phyloP scores from a whole-genome alignment of 2,888 invertebrate genomes.

The Cerastis leucographa region DNA sequence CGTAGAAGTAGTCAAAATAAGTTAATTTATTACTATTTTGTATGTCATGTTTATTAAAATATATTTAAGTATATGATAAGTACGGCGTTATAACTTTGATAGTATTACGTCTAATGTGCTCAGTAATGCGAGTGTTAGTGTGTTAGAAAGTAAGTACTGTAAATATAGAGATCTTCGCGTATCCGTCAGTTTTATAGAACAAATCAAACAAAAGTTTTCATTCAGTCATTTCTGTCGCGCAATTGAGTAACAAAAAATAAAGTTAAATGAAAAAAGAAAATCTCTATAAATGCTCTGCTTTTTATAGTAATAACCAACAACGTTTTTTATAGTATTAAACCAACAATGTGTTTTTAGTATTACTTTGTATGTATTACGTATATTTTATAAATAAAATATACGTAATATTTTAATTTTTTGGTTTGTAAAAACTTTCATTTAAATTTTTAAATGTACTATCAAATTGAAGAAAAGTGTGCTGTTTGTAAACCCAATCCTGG shows the following conservation, averaged over 20 bases:
- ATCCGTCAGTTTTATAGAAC: not conserved
- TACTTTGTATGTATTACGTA: too few relatives aligned
- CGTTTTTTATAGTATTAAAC: not conserved
- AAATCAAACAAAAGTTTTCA: not conserved
- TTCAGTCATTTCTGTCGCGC: not conserved
- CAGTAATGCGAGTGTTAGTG: not conserved
- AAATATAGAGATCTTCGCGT: not conserved
- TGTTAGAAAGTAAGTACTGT: not conserved
- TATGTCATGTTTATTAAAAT: not conserved
- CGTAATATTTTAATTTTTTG: too few relatives aligned
- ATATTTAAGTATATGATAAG: not conserved
- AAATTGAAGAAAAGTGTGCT: too few relatives aligned
- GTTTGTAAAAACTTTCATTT: too few relatives aligned
- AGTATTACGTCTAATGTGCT: not conserved
- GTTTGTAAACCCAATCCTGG: too few relatives aligned
- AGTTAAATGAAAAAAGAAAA: not conserved
- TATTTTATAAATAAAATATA: too few relatives aligned
- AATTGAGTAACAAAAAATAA: not conserved
- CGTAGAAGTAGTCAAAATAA: not conserved
- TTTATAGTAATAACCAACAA: not conserved
- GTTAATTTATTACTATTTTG: not conserved
- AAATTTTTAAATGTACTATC: too few relatives aligned
- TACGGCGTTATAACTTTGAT: not conserved
- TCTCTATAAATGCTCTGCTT: not conserved
- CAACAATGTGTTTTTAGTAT: not conserved